These are phyloP conservation scores for Tetrao urogallus DNA, from an alignment of 2,113 vertebrate genomes.

Conservation along the genomic window DNA sequence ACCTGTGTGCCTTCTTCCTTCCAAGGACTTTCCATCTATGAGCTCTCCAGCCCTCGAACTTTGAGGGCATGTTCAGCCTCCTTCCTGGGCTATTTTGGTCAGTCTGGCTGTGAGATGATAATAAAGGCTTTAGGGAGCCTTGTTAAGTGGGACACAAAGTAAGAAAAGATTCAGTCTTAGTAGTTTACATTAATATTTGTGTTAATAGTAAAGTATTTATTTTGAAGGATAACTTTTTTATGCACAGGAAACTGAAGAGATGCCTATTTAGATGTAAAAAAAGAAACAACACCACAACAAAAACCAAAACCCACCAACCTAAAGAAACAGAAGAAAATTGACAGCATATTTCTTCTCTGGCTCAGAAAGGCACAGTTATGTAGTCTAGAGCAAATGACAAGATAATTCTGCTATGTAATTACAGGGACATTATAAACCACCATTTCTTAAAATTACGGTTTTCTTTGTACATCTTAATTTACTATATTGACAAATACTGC, in stretches of 20 bases:
- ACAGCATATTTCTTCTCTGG: not conserved
- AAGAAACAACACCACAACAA: no score
- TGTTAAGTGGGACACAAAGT: not conserved
- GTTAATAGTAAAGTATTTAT: not conserved
- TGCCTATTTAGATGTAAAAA: not conserved
- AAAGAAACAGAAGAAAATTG: not conserved
- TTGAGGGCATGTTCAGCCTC: not conserved
- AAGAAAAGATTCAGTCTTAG: not conserved
- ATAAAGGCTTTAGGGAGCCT: not conserved
- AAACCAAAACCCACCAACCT: not conserved
- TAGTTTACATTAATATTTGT: not conserved
- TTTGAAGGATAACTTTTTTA: not conserved
- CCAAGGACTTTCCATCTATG: not conserved
- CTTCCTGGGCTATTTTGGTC: not conserved
- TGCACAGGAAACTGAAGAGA: not conserved
- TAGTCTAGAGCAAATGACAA: not conserved
- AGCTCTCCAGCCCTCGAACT: not conserved
- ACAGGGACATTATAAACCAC: not conserved
- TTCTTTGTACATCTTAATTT: not conserved
- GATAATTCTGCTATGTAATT: not conserved
- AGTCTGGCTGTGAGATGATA: not conserved
- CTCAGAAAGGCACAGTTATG: not conserved
- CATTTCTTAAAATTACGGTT: not conserved
- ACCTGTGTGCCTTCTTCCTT: not conserved
- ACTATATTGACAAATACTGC: not conserved